phyloP scores from a whole-genome alignment of 2,888 invertebrate species.

The Cabera pusaria region DNA sequence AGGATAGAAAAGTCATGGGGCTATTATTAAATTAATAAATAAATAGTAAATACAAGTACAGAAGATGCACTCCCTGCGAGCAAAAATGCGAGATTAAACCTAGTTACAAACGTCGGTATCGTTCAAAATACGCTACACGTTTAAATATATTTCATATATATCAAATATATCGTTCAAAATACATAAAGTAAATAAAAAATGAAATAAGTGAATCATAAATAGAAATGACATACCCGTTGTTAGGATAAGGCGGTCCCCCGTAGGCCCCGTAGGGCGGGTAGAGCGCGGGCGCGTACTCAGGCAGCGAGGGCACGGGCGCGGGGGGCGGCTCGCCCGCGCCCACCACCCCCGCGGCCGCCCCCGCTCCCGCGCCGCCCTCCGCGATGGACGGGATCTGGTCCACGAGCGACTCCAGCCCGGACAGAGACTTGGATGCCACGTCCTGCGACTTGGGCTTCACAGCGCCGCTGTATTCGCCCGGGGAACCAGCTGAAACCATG shows the following conservation, averaged over 20 bases:
- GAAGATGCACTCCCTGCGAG: too few relatives aligned
- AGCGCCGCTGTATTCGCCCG: conserved; percentile 68
- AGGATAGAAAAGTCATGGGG: too few relatives aligned
- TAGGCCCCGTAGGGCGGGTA: conserved; percentile 68
- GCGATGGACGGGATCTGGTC: conserved; percentile 95
- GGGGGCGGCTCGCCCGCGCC: conserved; percentile 35
- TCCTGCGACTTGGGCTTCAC: conserved; percentile 84
- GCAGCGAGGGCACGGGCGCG: conserved; percentile 47
- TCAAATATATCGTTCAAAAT: too few relatives aligned
- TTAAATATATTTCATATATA: too few relatives aligned
- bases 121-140: too few relatives aligned
- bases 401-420: conserved; percentile 93
- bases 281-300: conserved; percentile 56
- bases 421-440: conserved; percentile 92
- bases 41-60: too few relatives aligned
- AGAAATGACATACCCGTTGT: too few relatives aligned
- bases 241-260: conserved; percentile 57
- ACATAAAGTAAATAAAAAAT: too few relatives aligned
- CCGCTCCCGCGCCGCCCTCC: conserved; percentile 67
- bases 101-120: too few relatives aligned
- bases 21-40: too few relatives aligned
- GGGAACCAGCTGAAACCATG: conserved; percentile 47
- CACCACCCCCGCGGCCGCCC: conserved; percentile 27
- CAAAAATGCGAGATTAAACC: too few relatives aligned
- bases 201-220: too few relatives aligned